phyloP scores from a whole-genome alignment of 2,888 invertebrate species.

The Zonitis immaculata region DNA sequence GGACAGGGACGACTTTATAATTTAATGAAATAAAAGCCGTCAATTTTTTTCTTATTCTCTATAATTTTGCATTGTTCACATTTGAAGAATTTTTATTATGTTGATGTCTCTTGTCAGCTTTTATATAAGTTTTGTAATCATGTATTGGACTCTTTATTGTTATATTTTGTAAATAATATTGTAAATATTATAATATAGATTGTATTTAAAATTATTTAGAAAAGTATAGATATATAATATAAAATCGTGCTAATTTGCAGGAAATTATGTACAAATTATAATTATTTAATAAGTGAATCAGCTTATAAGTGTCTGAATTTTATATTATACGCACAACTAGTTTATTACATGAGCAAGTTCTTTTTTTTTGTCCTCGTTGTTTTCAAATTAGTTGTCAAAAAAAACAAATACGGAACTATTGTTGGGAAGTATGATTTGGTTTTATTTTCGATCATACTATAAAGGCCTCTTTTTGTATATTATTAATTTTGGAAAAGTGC shows the following conservation, averaged over 20 bases:
- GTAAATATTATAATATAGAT: not conserved
- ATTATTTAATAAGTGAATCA: slow-evolving; percentile 26
- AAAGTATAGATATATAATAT: no score
- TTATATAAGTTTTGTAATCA: slow-evolving; percentile 14
- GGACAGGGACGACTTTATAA: not conserved
- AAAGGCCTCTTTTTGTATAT: slow-evolving; percentile 21
- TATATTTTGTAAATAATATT: slow-evolving; percentile 33
- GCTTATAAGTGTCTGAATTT: slow-evolving; percentile 22
- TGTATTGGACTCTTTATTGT: slow-evolving; percentile 25
- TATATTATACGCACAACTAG: slow-evolving; percentile 24
- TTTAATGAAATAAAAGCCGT: not conserved
- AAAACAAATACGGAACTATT: no score
- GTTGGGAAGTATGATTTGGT: slow-evolving; percentile 27
- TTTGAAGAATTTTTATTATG: slow-evolving; percentile 14
- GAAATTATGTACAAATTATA: slow-evolving; percentile 32
- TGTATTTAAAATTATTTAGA: slow-evolving; percentile 3
- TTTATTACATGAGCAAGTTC: slow-evolving; percentile 14
- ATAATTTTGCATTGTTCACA: slow-evolving; percentile 7
- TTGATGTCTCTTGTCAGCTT: slow-evolving; percentile 20
- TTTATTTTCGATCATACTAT: slow-evolving; percentile 27
- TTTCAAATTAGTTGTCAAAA: slow-evolving; percentile 31
- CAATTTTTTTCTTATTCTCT: not conserved
- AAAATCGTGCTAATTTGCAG: slow-evolving; percentile 24
- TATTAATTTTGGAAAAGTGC: slow-evolving; percentile 21
- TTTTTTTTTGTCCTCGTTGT: no score